Percentiles rank a stretch among this genome's conserved stretches.
phyloP scores from a whole-genome alignment of 2,888 invertebrate genomes.

The Dasypolia templi region DNA sequence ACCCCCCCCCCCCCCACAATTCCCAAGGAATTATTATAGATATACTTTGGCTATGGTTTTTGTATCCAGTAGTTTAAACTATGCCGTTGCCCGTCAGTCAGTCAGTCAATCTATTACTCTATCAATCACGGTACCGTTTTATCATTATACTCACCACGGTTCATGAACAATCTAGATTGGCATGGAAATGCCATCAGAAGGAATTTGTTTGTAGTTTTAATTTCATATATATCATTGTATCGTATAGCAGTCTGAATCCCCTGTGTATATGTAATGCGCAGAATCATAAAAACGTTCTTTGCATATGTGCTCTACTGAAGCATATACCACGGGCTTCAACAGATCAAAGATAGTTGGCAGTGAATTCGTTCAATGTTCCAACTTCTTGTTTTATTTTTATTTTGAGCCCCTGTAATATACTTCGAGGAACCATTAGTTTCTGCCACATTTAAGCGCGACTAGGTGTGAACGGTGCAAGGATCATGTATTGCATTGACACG shows the following conservation, averaged over 20 bases:
- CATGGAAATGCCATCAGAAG: slow-evolving; percentile 14
- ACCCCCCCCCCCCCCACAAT: background rate
- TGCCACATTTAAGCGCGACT: too few species aligned
- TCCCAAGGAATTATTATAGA: background rate
- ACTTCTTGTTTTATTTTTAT: background rate
- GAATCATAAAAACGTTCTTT: background rate
- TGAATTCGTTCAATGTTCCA: background rate
- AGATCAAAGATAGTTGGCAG: background rate
- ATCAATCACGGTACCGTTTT: background rate
- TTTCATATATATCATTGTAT: slow-evolving; percentile 14
- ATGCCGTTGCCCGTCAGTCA: background rate
- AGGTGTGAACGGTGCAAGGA: too few species aligned
- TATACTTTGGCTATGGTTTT: background rate
- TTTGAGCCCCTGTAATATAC: background rate
- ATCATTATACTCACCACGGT: background rate
- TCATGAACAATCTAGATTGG: background rate
- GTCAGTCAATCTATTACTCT: background rate
- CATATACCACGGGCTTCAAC: background rate
- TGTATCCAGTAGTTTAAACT: background rate
- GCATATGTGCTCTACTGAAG: too few species aligned
- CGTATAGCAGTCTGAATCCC: background rate
- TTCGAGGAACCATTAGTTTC: too few species aligned
- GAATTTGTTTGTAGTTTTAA: background rate
- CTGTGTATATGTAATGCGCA: background rate
- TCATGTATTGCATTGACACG: background rate